Conservation (phyloP, 2,113 vertebrate species). For the Hydropotes inermis region DNA sequence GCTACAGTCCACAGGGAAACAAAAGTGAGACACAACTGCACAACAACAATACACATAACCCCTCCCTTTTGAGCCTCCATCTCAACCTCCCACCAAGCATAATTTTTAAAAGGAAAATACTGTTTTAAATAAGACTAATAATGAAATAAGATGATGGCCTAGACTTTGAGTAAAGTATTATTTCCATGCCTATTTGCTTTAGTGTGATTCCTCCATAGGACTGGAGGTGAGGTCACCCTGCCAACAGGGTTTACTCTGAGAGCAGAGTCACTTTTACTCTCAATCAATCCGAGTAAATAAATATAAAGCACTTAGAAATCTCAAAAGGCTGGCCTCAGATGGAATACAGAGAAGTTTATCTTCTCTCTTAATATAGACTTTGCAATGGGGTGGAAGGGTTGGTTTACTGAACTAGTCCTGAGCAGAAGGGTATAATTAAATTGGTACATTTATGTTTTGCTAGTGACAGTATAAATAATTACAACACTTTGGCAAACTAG, state of each 20-base stretch:
- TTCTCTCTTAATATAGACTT: background rate
- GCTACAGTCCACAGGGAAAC: background rate
- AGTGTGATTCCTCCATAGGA: background rate
- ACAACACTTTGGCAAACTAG: background rate
- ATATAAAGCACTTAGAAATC: background rate
- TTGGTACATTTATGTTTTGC: background rate
- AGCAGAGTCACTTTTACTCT: background rate
- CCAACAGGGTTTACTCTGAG: background rate
- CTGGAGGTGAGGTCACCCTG: background rate
- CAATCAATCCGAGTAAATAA: background rate
- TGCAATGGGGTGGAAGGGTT: background rate
- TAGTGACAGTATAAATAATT: background rate
- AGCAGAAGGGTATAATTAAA: background rate
- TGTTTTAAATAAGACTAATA: background rate
- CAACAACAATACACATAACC: background rate
- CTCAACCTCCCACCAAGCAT: background rate
- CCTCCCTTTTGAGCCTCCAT: background rate
- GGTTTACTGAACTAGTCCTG: background rate
- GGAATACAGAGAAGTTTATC: background rate
- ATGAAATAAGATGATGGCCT: background rate
- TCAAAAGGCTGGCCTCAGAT: background rate
- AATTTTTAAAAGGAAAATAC: background rate
- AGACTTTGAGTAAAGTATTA: background rate
- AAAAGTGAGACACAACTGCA: background rate
- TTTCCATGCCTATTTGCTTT: background rate